A percentile compares a stretch with the other conserved stretches of the same genome.
Conservation (phyloP, 2,113 vertebrate genomes). For the Phocoena sinus region DNA sequence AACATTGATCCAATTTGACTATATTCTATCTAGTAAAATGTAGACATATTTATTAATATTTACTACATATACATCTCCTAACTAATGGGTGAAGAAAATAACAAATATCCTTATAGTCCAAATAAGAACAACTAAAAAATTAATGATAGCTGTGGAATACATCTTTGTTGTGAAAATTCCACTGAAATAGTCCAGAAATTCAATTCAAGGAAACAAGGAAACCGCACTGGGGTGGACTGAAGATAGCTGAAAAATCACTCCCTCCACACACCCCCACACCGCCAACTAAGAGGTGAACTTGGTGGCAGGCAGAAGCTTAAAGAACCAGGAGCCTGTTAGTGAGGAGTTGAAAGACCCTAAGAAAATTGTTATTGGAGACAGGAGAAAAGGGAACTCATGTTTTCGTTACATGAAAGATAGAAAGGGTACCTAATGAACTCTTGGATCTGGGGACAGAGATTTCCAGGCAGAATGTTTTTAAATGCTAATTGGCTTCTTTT, state of each 20-base stretch:
- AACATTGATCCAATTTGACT: background rate
- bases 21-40: background rate
- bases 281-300: background rate
- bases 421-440: background rate
- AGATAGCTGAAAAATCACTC: background rate
- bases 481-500: background rate
- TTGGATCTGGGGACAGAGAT: background rate
- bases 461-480: background rate
- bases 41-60: slow-evolving; percentile 7
- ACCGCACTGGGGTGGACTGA: background rate
- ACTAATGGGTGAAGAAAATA: background rate
- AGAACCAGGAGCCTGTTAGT: background rate
- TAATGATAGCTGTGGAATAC: background rate
- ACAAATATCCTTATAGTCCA: background rate
- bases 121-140: background rate
- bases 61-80: background rate
- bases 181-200: slow-evolving; percentile 4
- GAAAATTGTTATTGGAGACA: background rate
- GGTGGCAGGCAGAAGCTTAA: background rate
- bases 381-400: background rate
- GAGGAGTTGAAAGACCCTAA: background rate
- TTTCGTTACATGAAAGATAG: background rate
- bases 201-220: background rate
- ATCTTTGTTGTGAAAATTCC: background rate
- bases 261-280: background rate